phyloP scores from a whole-genome alignment of 2,113 vertebrate species.

The Setophaga coronata region DNA sequence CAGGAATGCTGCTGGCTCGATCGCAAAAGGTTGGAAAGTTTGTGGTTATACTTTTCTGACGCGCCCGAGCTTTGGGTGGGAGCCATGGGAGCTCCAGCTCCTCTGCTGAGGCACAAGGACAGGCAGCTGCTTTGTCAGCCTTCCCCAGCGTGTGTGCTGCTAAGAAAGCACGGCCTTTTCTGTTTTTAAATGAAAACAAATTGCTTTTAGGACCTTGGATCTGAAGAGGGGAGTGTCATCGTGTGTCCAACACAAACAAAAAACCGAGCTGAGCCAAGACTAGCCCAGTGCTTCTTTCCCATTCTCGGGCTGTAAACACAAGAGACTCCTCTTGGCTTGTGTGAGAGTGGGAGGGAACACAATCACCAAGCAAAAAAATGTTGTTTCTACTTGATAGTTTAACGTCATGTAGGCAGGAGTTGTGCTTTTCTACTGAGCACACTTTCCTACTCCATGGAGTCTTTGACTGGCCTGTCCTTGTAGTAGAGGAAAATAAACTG shows the following conservation, averaged over 20 bases:
- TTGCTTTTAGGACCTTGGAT: conserved; percentile 36
- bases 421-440: background rate
- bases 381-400: background rate
- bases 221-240: conserved; percentile 18
- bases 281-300: conserved; percentile 21
- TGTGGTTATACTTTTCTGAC: background rate
- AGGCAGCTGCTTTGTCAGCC: conserved; percentile 25
- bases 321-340: conserved; percentile 42
- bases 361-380: background rate
- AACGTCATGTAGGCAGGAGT: background rate
- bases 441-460: background rate
- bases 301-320: conserved; percentile 23
- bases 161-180: background rate
- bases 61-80: background rate
- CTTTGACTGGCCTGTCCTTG: background rate
- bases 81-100: background rate
- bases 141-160: background rate
- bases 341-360: conserved; percentile 2
- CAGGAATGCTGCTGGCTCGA: background rate
- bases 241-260: conserved; percentile 60
- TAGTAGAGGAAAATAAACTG: background rate
- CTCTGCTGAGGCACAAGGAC: background rate
- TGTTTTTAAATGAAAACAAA: background rate
- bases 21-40: background rate
- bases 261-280: background rate